phyloP scores from a whole-genome alignment of 2,113 vertebrate species.

The Antigone vipio region DNA sequence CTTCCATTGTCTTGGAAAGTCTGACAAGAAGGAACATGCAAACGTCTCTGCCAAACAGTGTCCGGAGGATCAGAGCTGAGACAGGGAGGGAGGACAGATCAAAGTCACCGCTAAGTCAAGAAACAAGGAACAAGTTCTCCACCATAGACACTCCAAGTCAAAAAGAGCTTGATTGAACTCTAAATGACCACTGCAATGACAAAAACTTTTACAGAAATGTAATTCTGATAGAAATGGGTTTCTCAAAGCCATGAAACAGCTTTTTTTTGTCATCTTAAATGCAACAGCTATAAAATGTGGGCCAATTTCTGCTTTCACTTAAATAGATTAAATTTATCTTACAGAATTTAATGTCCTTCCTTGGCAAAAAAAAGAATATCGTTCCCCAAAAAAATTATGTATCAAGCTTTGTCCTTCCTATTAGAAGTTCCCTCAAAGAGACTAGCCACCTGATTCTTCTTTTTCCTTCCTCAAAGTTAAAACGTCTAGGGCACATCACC shows the following conservation, averaged over 20 bases:
- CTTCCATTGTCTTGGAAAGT: background rate
- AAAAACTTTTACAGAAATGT: background rate
- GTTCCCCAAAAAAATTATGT: too few relatives aligned
- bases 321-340: background rate
- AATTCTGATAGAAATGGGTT: background rate
- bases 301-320: background rate
- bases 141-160: background rate
- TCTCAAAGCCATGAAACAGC: background rate
- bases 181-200: background rate
- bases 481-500: accelerated
- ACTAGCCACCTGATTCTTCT: background rate
- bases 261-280: background rate
- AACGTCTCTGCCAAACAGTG: accelerated
- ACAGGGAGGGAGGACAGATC: background rate
- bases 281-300: background rate
- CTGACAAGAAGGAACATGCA: background rate
- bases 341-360: background rate
- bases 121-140: background rate
- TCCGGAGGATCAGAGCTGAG: background rate
- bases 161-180: background rate
- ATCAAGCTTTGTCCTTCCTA: background rate
- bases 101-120: background rate
- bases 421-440: background rate
- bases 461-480: background rate
- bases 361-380: background rate